Evolutionary conservation across 92 coral and sea anemone genomes (phyloP).

Genomic region (Parazoanthus swiftii): DNA sequence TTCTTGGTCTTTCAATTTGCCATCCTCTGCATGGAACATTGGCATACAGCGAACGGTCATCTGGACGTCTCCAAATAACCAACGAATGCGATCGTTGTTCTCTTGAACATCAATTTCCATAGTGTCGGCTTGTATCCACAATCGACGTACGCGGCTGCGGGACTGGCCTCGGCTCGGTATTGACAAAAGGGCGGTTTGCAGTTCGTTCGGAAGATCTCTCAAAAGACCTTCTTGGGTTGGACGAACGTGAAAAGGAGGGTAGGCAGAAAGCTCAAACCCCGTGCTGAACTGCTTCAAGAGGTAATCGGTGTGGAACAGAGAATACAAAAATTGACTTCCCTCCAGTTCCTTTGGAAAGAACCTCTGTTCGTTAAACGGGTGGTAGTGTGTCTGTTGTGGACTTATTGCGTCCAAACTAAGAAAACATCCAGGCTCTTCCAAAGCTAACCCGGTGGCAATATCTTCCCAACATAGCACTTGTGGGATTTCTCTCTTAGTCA

Average conservation of each 20-base stretch:
- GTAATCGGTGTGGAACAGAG: conserved; percentile 55
- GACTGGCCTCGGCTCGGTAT: conserved; percentile 45
- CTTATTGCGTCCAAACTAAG: conserved; percentile 41
- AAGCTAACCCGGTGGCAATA: conserved; percentile 42
- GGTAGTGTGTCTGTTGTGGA: conserved; percentile 43
- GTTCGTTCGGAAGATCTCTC: conserved; percentile 18
- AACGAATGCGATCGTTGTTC: not conserved
- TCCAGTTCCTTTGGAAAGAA: conserved; percentile 36
- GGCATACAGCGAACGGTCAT: conserved; percentile 53
- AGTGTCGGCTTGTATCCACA: conserved; percentile 51
- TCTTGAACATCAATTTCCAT: conserved; percentile 46
- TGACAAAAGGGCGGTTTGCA: conserved; percentile 30
- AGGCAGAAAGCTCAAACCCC: conserved; percentile 42
- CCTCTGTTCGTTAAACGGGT: conserved; percentile 42
- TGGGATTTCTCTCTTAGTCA: conserved; percentile 17
- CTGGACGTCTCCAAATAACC: conserved; percentile 50
- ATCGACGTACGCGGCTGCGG: conserved; percentile 37
- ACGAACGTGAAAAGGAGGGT: conserved; percentile 47
- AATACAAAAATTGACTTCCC: conserved; percentile 36
- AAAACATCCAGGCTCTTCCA: conserved; percentile 38
- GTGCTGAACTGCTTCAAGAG: conserved; percentile 54
- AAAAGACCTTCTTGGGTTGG: conserved; percentile 38
- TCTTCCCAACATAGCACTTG: conserved; percentile 48
- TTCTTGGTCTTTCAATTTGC: conserved; percentile 42
- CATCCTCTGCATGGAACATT: conserved; percentile 49